Evolutionary conservation across 2,797 vertebrate species (phyloP).

Genomic region (Lophius americanus): DNA sequence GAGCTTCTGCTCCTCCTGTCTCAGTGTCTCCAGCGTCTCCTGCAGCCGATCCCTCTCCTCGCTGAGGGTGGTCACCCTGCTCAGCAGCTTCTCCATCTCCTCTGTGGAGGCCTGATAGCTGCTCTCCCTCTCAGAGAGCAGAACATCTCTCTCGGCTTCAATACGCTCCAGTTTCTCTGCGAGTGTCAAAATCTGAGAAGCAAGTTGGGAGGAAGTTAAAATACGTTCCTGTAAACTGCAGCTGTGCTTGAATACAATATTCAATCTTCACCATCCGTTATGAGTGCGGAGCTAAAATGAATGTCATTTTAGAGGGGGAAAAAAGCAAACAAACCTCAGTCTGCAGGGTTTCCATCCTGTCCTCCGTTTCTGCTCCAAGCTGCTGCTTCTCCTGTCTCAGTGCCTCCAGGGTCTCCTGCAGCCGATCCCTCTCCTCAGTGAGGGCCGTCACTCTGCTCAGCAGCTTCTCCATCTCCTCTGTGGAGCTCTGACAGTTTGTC

Average conservation of each 20-base stretch:
- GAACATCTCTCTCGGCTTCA: constrained; percentile 4
- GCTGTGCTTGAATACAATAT: no score
- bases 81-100: constrained; percentile 50
- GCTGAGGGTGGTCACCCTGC: constrained; percentile 59
- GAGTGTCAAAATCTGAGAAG: constrained; percentile 12
- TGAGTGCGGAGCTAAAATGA: no score
- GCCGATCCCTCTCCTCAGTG: constrained; percentile 77
- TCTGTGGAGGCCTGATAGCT: background rate
- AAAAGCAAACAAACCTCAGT: background rate
- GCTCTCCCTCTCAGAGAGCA: background rate
- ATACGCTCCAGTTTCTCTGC: background rate
- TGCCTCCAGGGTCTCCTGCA: constrained; percentile 71
- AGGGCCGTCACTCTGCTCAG: constrained; percentile 58
- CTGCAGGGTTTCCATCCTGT: constrained; percentile 53
- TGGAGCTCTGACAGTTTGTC: background rate
- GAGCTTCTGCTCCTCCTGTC: constrained; percentile 74
- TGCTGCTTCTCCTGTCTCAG: constrained; percentile 71
- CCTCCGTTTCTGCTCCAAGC: constrained; percentile 70
- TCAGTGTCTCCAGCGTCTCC: constrained; percentile 62
- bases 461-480: constrained; percentile 56
- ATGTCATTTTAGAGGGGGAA: no score
- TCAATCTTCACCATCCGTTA: no score
- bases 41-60: constrained; percentile 81
- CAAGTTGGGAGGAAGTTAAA: no score
- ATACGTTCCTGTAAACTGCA: no score